Base-by-base conservation (phyloP, 2,888 invertebrate genomes). In the Germaria angustata region DNA sequence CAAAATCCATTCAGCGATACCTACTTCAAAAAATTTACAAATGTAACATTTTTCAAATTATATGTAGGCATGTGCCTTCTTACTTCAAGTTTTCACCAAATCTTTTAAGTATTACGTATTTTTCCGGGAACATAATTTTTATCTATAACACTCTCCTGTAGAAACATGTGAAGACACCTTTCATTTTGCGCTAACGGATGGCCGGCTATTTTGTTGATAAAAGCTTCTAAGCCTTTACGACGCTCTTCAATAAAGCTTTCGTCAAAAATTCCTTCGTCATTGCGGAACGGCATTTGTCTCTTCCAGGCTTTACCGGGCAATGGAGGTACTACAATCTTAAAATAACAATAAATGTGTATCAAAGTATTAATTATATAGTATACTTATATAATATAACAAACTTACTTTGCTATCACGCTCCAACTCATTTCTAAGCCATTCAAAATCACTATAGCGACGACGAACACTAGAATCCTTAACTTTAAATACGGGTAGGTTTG, bases 71-170 rank as follows among this genome's bases (percentile, higher is more conserved):
- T 32, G 15, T 2, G 8, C 4, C n/a, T n/a, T n/a, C n/a, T n/a
- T 20, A 17, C 7, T 34, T 41, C 2, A 32, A n/a, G 0, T 41
- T 53, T 13, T 68, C 46, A 28, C 39, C 13, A 24, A 59, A 59
- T 11, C 20, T 41, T 15, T 95, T 96, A 97, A 93, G 97, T 96
- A 93, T 97, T 98, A 91, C 98, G 94, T 92, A 99, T 99, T 93
- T 99, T 99, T 88, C 99, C 99, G 87, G 99, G 99, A 86, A 99
- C 98, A 92, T 99, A 99, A 93, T 98, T 99, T 93, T 98, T 98
- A 92, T 99, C 99, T 92, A 99, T 99, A 89, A 95, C 95, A 63
- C 96, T 96, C 89, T 99, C 99, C 92, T 99, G 99, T 85, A 99
- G 94, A 93, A 99, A 99, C 97, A 99, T 99, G 92, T 99, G 99